phyloP scores from a whole-genome alignment of 1,140 invertebrate genomes.

The Hylyphantes graminicola region DNA sequence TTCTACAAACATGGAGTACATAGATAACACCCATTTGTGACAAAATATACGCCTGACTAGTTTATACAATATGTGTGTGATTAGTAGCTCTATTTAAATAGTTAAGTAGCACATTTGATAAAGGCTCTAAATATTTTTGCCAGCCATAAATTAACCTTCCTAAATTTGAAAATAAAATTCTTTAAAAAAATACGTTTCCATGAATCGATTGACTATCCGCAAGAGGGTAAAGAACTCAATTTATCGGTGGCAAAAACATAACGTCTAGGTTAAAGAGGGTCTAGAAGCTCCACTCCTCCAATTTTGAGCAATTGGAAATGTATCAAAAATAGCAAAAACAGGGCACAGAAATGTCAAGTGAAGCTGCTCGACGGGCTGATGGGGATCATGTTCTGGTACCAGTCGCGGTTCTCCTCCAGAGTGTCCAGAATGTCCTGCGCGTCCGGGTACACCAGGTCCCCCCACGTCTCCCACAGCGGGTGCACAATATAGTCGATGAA shows the following conservation, averaged over 20 bases:
- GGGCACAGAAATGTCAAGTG: too few relatives aligned
- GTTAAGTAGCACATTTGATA: conserved; percentile 32
- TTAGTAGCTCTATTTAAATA: conserved; percentile 15
- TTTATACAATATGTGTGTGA: conserved; percentile 52
- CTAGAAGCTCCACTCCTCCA: conserved; percentile 50
- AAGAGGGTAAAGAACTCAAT: conserved; percentile 30
- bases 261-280: neutral
- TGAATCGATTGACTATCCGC: conserved; percentile 34
- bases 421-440: conserved; percentile 97
- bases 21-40: conserved; percentile 43
- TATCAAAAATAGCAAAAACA: conserved; percentile 3
- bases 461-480: conserved; percentile 99
- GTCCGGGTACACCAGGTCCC: conserved; percentile 98
- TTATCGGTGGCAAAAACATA: conserved; percentile 55
- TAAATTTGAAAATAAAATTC: conserved; percentile 38
- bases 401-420: conserved; percentile 97
- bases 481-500: conserved; percentile 99
- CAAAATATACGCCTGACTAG: conserved; percentile 58
- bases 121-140: conserved; percentile 56
- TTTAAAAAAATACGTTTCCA: conserved; percentile 52
- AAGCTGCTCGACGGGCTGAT: conserved; percentile 70
- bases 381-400: conserved; percentile 86
- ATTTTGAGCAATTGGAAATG: conserved; percentile 40
- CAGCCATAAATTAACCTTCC: conserved; percentile 53
- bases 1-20: conserved; percentile 45